phyloP scores from a whole-genome alignment of 2,113 vertebrate species.

The Telmatochromis brachygnathus region DNA sequence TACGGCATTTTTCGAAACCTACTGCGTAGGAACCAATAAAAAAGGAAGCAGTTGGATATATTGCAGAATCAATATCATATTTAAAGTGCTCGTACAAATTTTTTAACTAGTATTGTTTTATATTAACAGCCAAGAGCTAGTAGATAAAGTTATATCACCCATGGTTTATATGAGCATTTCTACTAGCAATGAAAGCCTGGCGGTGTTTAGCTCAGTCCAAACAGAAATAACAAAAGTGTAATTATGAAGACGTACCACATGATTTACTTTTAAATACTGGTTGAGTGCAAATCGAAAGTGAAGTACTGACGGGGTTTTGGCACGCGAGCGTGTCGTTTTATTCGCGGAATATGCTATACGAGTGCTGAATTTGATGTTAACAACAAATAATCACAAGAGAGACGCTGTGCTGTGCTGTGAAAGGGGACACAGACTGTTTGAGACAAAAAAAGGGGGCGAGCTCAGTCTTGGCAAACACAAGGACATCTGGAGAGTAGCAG shows the following conservation, averaged over 20 bases:
- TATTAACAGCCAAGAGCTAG: conserved; percentile 20
- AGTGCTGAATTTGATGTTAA: neutral
- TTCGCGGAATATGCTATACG: neutral
- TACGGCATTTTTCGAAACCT: conserved; percentile 34
- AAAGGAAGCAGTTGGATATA: conserved; percentile 30
- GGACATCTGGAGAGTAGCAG: conserved; percentile 40
- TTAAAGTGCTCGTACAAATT: conserved; percentile 47
- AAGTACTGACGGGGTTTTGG: neutral
- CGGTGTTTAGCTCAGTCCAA: neutral
- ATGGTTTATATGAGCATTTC: neutral
- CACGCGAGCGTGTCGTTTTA: neutral
- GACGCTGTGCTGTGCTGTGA: neutral
- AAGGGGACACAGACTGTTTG: neutral
- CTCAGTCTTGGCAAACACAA: neutral
- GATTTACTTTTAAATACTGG: neutral
- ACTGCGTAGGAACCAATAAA: conserved; percentile 28
- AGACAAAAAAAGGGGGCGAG: neutral
- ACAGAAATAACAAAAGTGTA: neutral
- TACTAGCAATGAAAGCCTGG: neutral
- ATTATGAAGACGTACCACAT: neutral
- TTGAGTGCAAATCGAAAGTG: neutral
- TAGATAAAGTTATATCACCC: conserved; percentile 14
- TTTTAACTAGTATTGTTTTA: conserved; percentile 34
- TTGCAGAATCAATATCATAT: conserved; percentile 51
- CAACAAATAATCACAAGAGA: neutral